Evolutionary conservation across 2,888 invertebrate species (phyloP).

Genomic region (Sussaba pulchella): DNA sequence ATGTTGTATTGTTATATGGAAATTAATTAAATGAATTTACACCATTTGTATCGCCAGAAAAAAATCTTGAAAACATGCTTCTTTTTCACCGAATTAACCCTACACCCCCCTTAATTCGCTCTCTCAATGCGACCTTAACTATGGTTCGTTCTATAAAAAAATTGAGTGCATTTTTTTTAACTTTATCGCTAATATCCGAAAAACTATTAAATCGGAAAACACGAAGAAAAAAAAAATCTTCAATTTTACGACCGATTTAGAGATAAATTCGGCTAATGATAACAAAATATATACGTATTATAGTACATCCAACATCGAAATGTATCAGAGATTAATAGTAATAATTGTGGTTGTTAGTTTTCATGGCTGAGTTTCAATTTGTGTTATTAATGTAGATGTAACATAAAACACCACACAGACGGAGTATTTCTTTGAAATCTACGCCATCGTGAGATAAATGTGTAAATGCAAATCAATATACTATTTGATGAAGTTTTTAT

Average conservation of each 20-base stretch:
- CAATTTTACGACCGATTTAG: conserved; percentile 37
- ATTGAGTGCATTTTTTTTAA: conserved; percentile 23
- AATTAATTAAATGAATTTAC: too few relatives aligned
- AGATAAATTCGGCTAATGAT: conserved; percentile 38
- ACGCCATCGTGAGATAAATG: neutral
- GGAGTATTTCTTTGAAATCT: neutral
- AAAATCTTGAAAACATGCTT: too few relatives aligned
- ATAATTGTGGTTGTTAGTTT: conserved; percentile 58
- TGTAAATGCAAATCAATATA: neutral
- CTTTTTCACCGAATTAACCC: too few relatives aligned
- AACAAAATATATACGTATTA: conserved; percentile 44
- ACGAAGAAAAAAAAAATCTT: conserved; percentile 23
- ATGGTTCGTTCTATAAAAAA: too few relatives aligned
- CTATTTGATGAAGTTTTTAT: too few relatives aligned
- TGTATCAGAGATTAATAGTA: conserved; percentile 49
- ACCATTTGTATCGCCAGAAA: too few relatives aligned
- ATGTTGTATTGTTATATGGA: too few relatives aligned
- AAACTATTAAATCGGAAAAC: conserved; percentile 16
- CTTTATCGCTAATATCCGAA: conserved; percentile 40
- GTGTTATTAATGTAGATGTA: conserved; percentile 59
- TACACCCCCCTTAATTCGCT: too few relatives aligned
- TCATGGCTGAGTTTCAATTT: conserved; percentile 60
- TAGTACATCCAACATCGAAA: conserved; percentile 53
- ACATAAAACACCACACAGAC: conserved; percentile 35
- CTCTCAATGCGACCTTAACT: too few relatives aligned